Conservation (phyloP, 2,797 vertebrate genomes). For the Nyctalus aviator region DNA sequence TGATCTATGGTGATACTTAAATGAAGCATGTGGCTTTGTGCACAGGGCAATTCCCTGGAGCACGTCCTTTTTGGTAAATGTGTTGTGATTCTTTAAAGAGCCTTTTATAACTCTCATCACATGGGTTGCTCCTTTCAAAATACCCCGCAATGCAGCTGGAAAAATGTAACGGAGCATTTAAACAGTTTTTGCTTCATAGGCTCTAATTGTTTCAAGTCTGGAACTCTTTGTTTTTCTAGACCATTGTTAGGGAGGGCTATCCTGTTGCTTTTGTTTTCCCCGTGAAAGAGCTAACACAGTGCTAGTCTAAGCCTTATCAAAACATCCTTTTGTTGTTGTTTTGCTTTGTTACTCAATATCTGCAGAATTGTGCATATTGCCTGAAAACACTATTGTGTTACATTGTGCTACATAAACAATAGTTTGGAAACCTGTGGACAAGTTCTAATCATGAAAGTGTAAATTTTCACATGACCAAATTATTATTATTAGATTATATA, state of each 20-base stretch:
- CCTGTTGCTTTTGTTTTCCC: not conserved
- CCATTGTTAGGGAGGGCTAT: not conserved
- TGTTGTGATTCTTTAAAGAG: not conserved
- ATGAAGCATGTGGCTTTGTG: not conserved
- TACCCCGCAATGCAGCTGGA: not conserved
- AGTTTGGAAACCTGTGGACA: not conserved
- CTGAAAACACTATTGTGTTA: not conserved
- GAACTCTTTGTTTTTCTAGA: not conserved
- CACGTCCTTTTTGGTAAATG: not conserved
- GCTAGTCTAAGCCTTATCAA: not conserved
- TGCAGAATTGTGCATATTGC: not conserved
- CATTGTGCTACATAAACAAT: not conserved
- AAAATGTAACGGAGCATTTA: slow-evolving; percentile 1
- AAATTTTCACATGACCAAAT: not conserved
- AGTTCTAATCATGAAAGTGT: not conserved
- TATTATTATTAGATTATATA: not conserved
- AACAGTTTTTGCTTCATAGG: not conserved
- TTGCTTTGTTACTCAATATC: not conserved
- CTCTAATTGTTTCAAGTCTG: not conserved
- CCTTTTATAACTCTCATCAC: not conserved
- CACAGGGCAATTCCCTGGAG: not conserved
- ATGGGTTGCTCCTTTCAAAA: not conserved
- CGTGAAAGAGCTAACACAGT: not conserved
- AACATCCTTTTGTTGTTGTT: not conserved
- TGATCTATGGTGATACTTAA: not conserved